phyloP scores from a whole-genome alignment of 1,140 invertebrate species.

The Calephelis nemesis region DNA sequence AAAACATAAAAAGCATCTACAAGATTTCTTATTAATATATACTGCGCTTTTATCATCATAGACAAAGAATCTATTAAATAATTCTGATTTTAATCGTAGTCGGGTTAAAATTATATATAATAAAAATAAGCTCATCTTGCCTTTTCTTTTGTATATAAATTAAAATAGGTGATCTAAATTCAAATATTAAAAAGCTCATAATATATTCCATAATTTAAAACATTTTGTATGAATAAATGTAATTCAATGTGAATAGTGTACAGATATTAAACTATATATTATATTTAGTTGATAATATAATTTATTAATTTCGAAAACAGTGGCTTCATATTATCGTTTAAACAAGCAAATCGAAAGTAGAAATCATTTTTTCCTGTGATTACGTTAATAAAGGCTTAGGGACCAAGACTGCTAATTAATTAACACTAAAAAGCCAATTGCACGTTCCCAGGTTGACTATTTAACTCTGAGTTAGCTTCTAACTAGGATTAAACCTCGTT shows the following conservation, averaged over 20 bases:
- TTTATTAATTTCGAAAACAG: conserved; percentile 61
- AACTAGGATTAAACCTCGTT: too few species aligned
- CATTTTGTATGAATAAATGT: conserved; percentile 39
- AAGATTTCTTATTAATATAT: too few species aligned
- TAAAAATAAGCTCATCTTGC: conserved; percentile 7
- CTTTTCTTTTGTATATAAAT: conserved; percentile 5
- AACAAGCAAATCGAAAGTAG: too few species aligned
- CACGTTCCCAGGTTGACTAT: too few species aligned
- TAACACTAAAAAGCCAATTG: too few species aligned
- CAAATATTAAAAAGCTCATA: conserved; percentile 18
- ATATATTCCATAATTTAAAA: conserved; percentile 30
- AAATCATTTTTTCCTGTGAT: too few species aligned
- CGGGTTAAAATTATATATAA: background rate
- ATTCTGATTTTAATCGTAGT: background rate
- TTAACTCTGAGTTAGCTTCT: too few species aligned
- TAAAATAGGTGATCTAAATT: conserved; percentile 7
- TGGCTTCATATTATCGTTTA: background rate
- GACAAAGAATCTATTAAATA: background rate
- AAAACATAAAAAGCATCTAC: too few species aligned
- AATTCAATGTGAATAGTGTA: conserved; percentile 62
- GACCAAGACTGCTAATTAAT: too few species aligned
- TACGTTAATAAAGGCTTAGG: too few species aligned
- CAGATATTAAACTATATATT: conserved; percentile 48
- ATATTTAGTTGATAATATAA: conserved; percentile 53
- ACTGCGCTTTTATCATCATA: too few species aligned